These are phyloP conservation scores for Rhinoraja longicauda DNA, from an alignment of 2,797 vertebrate species.

Conservation along the genomic window DNA sequence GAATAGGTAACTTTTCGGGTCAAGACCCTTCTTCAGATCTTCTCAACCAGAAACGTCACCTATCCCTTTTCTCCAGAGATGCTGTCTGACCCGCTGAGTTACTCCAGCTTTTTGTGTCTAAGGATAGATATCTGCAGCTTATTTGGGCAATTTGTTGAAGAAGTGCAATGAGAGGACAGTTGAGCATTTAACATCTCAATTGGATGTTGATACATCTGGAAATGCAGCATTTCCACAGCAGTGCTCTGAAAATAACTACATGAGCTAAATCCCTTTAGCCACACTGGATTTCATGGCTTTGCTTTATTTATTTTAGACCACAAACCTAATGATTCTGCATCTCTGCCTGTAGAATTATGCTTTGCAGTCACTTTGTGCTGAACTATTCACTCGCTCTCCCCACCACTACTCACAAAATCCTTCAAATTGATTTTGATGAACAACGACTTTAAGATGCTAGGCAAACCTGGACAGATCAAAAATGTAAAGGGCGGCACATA, in stretches of 20 bases:
- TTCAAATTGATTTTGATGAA: not conserved
- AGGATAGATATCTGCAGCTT: too few relatives aligned
- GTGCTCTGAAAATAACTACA: not conserved
- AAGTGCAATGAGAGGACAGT: not conserved
- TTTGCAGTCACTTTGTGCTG: not conserved
- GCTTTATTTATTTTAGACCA: not conserved
- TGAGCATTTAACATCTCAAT: not conserved
- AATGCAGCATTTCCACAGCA: not conserved
- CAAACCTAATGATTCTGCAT: not conserved
- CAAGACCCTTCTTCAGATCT: too few relatives aligned
- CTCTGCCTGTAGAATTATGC: not conserved
- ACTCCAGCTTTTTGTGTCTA: too few relatives aligned
- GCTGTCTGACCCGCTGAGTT: too few relatives aligned
- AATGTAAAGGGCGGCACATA: not conserved
- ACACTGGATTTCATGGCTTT: not conserved
- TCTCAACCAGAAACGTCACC: too few relatives aligned
- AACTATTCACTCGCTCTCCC: not conserved
- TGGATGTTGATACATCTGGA: too few relatives aligned
- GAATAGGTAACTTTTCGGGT: too few relatives aligned
- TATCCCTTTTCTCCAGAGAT: too few relatives aligned
- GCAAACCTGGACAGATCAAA: not conserved
- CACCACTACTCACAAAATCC: not conserved
- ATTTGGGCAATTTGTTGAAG: not conserved
- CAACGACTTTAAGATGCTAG: not conserved
- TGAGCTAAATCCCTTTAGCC: not conserved